phyloP scores from a whole-genome alignment of 2,113 vertebrate genomes.

The Rana temporaria region DNA sequence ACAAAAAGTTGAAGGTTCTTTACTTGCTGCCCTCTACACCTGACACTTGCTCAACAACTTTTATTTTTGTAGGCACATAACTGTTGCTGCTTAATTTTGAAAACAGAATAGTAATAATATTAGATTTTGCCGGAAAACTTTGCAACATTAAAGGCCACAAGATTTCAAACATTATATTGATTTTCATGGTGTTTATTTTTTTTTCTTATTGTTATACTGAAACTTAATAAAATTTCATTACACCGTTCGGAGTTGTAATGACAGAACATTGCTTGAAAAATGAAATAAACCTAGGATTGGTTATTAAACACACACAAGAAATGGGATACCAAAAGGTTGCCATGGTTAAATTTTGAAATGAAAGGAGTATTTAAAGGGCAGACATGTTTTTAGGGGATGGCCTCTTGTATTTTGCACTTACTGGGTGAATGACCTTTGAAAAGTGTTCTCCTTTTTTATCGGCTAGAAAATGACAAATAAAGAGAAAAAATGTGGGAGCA shows the following conservation, averaged over 20 bases:
- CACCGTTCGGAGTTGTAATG: constrained; percentile 77
- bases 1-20: too few relatives aligned
- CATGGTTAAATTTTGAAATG: constrained; percentile 67
- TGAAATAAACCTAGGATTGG: constrained; percentile 76
- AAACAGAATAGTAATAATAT: constrained; percentile 4
- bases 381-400: constrained; percentile 58
- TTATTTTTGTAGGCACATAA: background rate
- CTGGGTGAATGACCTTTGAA: constrained; percentile 77
- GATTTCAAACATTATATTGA: constrained; percentile 70
- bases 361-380: constrained; percentile 65
- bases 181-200: constrained; percentile 68
- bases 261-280: constrained; percentile 68
- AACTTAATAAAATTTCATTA: constrained; percentile 78
- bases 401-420: constrained; percentile 64
- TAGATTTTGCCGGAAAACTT: constrained; percentile 53
- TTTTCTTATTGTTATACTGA: constrained; percentile 72
- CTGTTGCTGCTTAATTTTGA: background rate
- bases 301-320: constrained; percentile 76
- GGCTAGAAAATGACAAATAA: constrained; percentile 34
- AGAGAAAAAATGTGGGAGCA: constrained; percentile 45
- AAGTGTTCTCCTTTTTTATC: constrained; percentile 35
- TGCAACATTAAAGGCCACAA: constrained; percentile 68
- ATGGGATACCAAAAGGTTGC: constrained; percentile 67
- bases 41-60: background rate
- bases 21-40: background rate